Evolutionary conservation across 2,113 vertebrate species (phyloP).

Genomic region (Paramormyrops kingsleyae): DNA sequence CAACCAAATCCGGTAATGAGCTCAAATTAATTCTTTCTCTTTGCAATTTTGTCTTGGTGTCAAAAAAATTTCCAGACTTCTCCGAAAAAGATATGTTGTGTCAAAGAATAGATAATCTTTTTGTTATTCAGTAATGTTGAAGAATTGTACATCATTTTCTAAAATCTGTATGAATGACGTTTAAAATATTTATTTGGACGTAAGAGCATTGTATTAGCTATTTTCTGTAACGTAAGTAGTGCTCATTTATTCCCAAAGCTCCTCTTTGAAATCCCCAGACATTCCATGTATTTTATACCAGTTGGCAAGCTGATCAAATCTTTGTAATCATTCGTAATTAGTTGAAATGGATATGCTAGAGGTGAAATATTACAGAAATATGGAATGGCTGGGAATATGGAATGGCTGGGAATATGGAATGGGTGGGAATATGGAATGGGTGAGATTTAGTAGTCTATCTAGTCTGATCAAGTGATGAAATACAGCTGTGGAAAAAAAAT

Average conservation of each 20-base stretch:
- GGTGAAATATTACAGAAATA: background rate
- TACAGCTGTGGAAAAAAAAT: too few species aligned
- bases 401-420: background rate
- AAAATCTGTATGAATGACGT: background rate
- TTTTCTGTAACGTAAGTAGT: background rate
- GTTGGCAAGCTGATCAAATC: background rate
- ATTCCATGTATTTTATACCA: background rate
- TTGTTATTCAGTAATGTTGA: background rate
- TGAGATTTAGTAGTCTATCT: background rate
- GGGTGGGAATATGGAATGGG: too few species aligned
- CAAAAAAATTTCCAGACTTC: background rate
- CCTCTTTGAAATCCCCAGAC: background rate
- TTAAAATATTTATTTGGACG: background rate
- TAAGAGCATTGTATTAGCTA: background rate
- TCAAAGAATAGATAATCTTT: background rate
- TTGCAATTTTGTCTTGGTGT: background rate
- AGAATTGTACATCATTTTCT: background rate
- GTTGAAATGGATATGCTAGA: background rate
- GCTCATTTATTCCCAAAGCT: background rate
- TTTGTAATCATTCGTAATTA: background rate
- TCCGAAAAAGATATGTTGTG: background rate
- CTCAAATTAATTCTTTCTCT: background rate
- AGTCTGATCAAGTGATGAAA: background rate
- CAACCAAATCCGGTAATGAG: slow-evolving; percentile 70
- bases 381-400: background rate